phyloP scores from a whole-genome alignment of 92 coral and sea anemone species.

The Porites divaricata region DNA sequence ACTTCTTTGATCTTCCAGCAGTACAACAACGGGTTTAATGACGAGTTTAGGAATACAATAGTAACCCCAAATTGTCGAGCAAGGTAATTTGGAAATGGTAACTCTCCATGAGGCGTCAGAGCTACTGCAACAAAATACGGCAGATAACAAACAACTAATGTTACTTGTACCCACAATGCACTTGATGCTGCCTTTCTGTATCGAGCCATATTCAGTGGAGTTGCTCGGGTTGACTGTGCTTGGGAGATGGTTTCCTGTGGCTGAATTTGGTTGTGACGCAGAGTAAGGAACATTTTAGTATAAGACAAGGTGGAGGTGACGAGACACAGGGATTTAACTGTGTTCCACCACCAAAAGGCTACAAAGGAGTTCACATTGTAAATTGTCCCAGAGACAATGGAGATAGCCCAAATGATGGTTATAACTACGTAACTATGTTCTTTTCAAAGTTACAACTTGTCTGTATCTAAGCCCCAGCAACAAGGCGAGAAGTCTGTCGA shows the following conservation, averaged over 20 bases:
- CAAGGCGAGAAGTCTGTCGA: conserved; percentile 26
- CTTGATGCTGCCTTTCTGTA: neutral
- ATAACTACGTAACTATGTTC: neutral
- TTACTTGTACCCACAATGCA: neutral
- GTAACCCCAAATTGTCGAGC: neutral
- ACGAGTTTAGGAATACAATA: neutral
- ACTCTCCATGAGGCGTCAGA: neutral
- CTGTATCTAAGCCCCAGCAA: conserved; percentile 11
- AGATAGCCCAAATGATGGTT: neutral
- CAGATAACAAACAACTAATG: neutral
- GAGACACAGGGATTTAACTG: neutral
- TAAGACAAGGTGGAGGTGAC: neutral
- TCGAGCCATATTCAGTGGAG: neutral
- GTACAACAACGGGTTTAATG: too few relatives aligned
- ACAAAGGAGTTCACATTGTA: neutral
- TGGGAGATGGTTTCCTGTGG: neutral
- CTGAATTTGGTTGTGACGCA: neutral
- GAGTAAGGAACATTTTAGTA: neutral
- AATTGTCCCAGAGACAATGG: neutral
- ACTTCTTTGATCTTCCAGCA: too few relatives aligned
- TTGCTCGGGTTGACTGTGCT: neutral
- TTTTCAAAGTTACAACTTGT: conserved; percentile 3
- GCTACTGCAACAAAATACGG: neutral
- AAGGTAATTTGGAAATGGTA: neutral
- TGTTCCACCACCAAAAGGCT: neutral